Evolutionary conservation across 2,797 vertebrate genomes (phyloP), one percentile per base, ranked within the genome.

Genomic region (Buphagus erythrorhynchus): DNA sequence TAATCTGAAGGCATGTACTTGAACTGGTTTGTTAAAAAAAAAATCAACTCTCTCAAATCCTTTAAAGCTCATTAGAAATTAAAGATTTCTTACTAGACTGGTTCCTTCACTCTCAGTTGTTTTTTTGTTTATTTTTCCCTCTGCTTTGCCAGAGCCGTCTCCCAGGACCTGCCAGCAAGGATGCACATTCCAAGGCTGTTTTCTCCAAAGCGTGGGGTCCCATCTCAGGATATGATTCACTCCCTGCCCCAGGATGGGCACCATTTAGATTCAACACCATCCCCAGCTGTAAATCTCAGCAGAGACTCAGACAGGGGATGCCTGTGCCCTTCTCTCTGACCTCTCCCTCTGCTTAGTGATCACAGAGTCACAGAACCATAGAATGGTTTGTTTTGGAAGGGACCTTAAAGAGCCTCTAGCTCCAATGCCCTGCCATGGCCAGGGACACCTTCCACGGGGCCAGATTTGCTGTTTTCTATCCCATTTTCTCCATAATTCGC

Each of bases 1-100:
- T 99, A 99, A 99, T 99, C 98, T 97, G 97, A 98, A 98, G 99
- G 99, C 99, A 99, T 99, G 99, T 98, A 98, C 97, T 98, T 96
- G 97, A 93, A 98, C 96, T 96, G 97, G 97, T 98, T 98, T 98
- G 97, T 98, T 98, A 97, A 98, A 97, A 98, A 97, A 96, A 98
- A 98, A 97, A 97, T 93, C 95, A 97, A 86, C 95, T 97, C 96
- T 97, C 97, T 97, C 92, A 95, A 97, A 96, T 92, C 95, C 98
- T 98, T 98, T 97, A 97, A 98, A 95, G 92, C 95, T 97, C 90
- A 98, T 94, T 98, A 97, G 97, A 97, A 97, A 98, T 98, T 98
- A 98, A 98, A 98, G 97, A 97, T 98, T 98, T 97, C 97, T 98
- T 98, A 98, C 97, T 98, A 98, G 88, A 97, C 88, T 62, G 83